Evolutionary conservation across 2,113 vertebrate genomes (phyloP).

Genomic region (Reinhardtius hippoglossoides): DNA sequence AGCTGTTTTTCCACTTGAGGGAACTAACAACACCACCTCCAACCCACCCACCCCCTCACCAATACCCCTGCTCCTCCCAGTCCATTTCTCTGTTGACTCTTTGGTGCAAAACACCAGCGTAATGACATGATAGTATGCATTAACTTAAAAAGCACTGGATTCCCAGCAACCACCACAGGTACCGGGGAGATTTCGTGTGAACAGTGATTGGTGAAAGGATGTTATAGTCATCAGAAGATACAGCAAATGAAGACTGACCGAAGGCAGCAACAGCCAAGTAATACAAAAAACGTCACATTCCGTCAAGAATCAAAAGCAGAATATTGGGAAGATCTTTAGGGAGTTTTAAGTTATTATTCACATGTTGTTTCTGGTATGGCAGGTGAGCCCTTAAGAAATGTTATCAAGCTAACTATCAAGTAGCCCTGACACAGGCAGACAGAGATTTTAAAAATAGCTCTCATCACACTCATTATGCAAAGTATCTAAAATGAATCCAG

Average conservation of each 20-base stretch:
- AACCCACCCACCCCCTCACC: constrained; percentile 24
- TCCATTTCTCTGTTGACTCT: constrained; percentile 64
- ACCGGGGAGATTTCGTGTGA: constrained; percentile 20
- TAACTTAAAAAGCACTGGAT: constrained; percentile 52
- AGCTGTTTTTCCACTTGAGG: constrained; percentile 55
- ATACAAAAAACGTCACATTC: neutral
- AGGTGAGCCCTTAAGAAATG: constrained; percentile 45
- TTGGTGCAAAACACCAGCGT: constrained; percentile 38
- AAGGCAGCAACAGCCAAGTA: neutral
- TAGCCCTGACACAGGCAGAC: constrained; percentile 30
- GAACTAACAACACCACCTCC: constrained; percentile 28
- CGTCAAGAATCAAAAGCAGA: neutral
- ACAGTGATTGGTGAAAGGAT: constrained; percentile 8
- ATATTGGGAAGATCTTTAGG: neutral
- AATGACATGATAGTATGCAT: constrained; percentile 56
- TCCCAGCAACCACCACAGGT: constrained; percentile 63
- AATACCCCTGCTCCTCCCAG: constrained; percentile 24
- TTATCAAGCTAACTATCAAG: constrained; percentile 56
- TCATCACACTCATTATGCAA: constrained; percentile 36
- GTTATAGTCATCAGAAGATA: constrained; percentile 9
- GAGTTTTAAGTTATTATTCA: neutral
- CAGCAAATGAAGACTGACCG: neutral
- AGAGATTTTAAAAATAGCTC: constrained; percentile 63
- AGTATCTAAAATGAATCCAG: constrained; percentile 14
- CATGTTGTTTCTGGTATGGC: constrained; percentile 33